phyloP scores from a whole-genome alignment of 2,797 vertebrate genomes.

The Alcedo quadribrachys region DNA sequence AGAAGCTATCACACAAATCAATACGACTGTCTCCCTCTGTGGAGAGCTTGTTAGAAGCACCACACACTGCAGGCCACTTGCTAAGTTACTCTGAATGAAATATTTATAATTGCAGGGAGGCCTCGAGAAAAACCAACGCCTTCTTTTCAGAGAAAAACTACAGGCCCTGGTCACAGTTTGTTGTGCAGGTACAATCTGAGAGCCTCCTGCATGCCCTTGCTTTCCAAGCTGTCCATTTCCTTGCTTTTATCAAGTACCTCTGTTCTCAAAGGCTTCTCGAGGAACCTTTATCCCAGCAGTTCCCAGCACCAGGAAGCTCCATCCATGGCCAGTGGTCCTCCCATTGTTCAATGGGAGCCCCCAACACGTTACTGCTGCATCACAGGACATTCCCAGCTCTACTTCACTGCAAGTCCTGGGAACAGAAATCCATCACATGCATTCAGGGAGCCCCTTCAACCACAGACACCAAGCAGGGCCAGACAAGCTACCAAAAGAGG shows the following conservation, averaged over 20 bases:
- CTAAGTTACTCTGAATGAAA: conserved; percentile 15
- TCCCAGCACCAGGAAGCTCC: neutral
- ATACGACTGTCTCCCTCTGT: neutral
- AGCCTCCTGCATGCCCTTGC: neutral
- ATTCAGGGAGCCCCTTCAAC: neutral
- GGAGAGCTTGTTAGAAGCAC: neutral
- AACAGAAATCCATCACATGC: neutral
- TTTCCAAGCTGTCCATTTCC: neutral
- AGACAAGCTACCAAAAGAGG: neutral
- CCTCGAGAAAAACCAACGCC: neutral
- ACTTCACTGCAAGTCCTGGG: neutral
- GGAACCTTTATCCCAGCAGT: neutral
- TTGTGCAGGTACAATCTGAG: neutral
- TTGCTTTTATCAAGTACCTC: neutral
- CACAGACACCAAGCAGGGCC: neutral
- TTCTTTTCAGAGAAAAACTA: neutral
- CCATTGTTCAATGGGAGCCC: neutral
- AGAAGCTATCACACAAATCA: conserved; percentile 14
- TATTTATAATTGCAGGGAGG: conserved; percentile 16
- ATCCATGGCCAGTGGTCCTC: neutral
- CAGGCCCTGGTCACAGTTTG: neutral
- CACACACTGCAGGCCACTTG: neutral
- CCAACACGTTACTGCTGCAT: neutral
- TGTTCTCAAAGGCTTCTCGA: neutral
- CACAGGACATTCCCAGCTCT: neutral